These are phyloP conservation scores for Pelodytes ibericus DNA, from an alignment of 2,797 vertebrate genomes.

Conservation along the genomic window DNA sequence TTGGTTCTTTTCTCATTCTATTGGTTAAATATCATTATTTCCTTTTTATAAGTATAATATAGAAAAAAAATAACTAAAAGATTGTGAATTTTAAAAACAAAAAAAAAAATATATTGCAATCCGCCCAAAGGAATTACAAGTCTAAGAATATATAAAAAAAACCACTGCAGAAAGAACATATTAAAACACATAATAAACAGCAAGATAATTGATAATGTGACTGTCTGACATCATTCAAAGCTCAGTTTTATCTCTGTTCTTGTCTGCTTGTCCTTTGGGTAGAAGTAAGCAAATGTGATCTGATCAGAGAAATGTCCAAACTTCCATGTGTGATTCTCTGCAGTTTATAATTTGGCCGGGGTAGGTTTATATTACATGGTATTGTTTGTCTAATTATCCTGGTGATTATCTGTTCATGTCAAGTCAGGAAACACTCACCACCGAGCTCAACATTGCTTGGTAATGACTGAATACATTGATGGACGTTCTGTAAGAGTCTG, in stretches of 20 bases:
- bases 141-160: too few species aligned
- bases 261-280: slow-evolving; percentile 36
- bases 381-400: slow-evolving; percentile 50
- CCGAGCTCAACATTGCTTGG: slow-evolving; percentile 34
- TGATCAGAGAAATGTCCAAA: slow-evolving; percentile 50
- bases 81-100: too few species aligned
- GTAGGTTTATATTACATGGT: slow-evolving; percentile 45
- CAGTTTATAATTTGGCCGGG: slow-evolving; percentile 49
- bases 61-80: too few species aligned
- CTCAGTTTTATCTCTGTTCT: slow-evolving; percentile 36
- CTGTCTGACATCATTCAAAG: slow-evolving; percentile 46
- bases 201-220: slow-evolving; percentile 25
- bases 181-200: slow-evolving; percentile 49
- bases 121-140: too few species aligned
- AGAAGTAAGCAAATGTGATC: slow-evolving; percentile 53
- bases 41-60: too few species aligned
- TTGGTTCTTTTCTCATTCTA: too few species aligned
- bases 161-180: slow-evolving; percentile 40
- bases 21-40: too few species aligned
- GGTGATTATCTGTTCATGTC: slow-evolving; percentile 52
- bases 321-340: slow-evolving; percentile 48
- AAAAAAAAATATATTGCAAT: not conserved
- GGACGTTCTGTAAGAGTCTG: not conserved
- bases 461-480: slow-evolving; percentile 28
- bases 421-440: slow-evolving; percentile 35